phyloP scores from a whole-genome alignment of 2,113 vertebrate species.

The Lycaon pictus region DNA sequence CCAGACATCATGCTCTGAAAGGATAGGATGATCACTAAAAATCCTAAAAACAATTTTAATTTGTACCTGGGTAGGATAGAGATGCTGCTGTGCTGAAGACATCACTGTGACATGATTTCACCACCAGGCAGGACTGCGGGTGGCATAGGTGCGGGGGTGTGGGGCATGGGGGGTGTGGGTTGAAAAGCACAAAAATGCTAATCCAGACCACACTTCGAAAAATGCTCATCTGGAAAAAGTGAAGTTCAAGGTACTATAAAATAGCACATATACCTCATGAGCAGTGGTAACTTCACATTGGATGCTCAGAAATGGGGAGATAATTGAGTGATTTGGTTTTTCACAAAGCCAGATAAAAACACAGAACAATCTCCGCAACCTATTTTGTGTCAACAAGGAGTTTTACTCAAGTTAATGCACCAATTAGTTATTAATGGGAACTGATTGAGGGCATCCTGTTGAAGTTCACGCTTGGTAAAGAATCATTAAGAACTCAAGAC shows the following conservation, averaged over 20 bases:
- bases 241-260: rapidly evolving
- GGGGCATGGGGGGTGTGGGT: not conserved
- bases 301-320: not conserved
- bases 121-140: not conserved
- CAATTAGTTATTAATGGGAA: slow-evolving; percentile 10
- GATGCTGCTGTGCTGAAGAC: rapidly evolving
- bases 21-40: not conserved
- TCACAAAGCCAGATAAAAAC: not conserved
- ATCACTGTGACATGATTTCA: no score
- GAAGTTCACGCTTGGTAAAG: not conserved
- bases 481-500: not conserved
- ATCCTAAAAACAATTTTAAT: not conserved
- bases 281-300: not conserved
- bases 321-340: not conserved
- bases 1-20: not conserved
- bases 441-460: not conserved
- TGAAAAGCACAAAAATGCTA: not conserved
- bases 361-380: not conserved
- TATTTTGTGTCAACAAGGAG: not conserved
- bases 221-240: not conserved
- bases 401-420: not conserved
- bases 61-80: not conserved
- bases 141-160: not conserved
- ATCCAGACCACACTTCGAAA: not conserved
- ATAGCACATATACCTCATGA: rapidly evolving